Conservation (phyloP, 2,113 vertebrate genomes). For the Caloenas nicobarica region DNA sequence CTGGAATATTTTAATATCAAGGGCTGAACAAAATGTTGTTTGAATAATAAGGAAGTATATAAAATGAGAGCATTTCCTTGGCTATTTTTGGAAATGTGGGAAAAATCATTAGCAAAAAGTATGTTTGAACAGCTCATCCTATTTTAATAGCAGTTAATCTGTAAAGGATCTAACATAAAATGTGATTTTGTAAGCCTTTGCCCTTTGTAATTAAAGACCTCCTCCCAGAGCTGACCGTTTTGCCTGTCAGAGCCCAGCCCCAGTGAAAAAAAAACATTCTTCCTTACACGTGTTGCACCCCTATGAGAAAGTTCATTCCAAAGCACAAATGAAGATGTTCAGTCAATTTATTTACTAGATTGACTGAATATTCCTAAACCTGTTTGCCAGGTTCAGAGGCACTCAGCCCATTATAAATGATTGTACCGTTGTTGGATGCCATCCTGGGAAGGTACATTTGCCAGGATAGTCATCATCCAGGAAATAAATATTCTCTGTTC, state of each 20-base stretch:
- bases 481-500: slow-evolving; percentile 53
- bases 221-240: background rate
- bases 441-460: slow-evolving; percentile 32
- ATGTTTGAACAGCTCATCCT: background rate
- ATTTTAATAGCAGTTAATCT: background rate
- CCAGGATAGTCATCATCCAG: slow-evolving; percentile 46
- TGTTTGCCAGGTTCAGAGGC: slow-evolving; percentile 29
- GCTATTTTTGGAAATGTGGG: background rate
- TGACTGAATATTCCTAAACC: slow-evolving; percentile 38
- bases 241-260: background rate
- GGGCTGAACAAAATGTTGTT: slow-evolving; percentile 7
- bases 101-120: background rate
- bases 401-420: slow-evolving; percentile 9
- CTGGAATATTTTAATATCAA: slow-evolving; percentile 21
- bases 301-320: slow-evolving; percentile 27
- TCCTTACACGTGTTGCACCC: background rate
- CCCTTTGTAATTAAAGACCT: background rate
- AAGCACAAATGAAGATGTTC: slow-evolving; percentile 29
- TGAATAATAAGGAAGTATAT: background rate
- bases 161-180: background rate
- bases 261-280: background rate
- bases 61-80: slow-evolving; percentile 6
- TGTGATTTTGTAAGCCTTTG: background rate
- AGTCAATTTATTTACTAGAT: slow-evolving; percentile 63
- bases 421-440: slow-evolving; percentile 30